Evolutionary conservation across 2,888 invertebrate genomes (phyloP).

Genomic region (Andrena camellia): DNA sequence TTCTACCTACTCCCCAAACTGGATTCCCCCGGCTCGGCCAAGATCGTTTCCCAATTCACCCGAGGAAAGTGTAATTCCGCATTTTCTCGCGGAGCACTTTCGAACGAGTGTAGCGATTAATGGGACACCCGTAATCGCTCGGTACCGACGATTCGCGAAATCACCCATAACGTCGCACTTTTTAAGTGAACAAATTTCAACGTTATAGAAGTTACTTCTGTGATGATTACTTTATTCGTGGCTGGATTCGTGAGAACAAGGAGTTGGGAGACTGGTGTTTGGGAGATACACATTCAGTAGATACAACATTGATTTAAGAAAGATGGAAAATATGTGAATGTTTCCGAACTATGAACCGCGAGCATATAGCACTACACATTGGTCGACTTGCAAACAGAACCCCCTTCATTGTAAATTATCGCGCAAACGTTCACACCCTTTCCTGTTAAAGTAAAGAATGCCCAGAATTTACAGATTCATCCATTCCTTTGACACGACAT

Average conservation of each 20-base stretch:
- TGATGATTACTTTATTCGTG: not conserved
- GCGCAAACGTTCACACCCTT: constrained; percentile 20
- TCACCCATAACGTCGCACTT: not conserved
- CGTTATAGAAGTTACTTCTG: constrained; percentile 3
- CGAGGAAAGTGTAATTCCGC: constrained; percentile 44
- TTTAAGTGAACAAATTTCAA: constrained; percentile 19
- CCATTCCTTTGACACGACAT: constrained; percentile 23
- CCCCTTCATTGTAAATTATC: not conserved
- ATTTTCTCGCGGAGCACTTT: constrained; percentile 39
- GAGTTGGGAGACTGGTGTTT: too few species aligned
- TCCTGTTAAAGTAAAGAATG: not conserved
- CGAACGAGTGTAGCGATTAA: constrained; percentile 34
- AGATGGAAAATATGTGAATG: too few species aligned
- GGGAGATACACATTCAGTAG: too few species aligned
- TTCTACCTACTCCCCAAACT: constrained; percentile 47
- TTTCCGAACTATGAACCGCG: too few species aligned
- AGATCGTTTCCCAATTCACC: constrained; percentile 56
- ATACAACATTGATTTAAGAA: too few species aligned
- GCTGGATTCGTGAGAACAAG: not conserved
- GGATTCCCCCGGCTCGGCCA: constrained; percentile 38
- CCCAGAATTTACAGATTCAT: constrained; percentile 14
- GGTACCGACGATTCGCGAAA: constrained; percentile 22
- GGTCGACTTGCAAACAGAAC: not conserved
- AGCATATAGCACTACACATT: constrained; percentile 2
- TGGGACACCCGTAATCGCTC: constrained; percentile 20